Percentiles rank a stretch among this genome's conserved stretches.
These are phyloP conservation scores for Cetonia aurata DNA, from an alignment of 2,888 invertebrate species.

Conservation along the genomic window DNA sequence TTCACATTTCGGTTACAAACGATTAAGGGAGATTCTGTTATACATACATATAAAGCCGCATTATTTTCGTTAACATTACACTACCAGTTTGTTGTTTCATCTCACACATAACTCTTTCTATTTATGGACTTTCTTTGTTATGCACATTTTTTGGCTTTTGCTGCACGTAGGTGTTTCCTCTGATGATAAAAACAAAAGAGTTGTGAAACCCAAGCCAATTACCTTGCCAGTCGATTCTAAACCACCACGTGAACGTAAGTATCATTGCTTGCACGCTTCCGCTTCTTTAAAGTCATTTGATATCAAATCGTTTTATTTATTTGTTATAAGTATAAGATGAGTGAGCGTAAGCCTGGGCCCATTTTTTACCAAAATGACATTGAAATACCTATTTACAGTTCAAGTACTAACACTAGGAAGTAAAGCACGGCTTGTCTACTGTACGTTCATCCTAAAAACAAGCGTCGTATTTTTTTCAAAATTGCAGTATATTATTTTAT, in stretches of 20 bases:
- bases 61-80: conserved; percentile 4
- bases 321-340: too few relatives aligned
- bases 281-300: background rate
- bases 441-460: too few relatives aligned
- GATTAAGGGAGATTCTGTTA: too few relatives aligned
- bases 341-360: too few relatives aligned
- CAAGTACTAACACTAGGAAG: too few relatives aligned
- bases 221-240: conserved; percentile 76
- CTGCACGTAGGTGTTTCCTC: conserved; percentile 62
- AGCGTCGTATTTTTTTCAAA: too few relatives aligned
- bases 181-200: conserved; percentile 63
- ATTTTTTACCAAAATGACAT: too few relatives aligned
- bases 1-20: too few relatives aligned
- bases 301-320: background rate
- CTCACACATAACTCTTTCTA: conserved; percentile 26
- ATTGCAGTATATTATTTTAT: too few relatives aligned
- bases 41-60: conserved; percentile 6
- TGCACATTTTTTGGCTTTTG: conserved; percentile 57
- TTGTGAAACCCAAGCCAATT: conserved; percentile 75
- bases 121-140: conserved; percentile 46
- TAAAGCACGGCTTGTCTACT: too few relatives aligned
- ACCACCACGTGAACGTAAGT: conserved; percentile 76
- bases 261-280: conserved; percentile 49
- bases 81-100: background rate
- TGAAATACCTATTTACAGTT: too few relatives aligned